Evolutionary conservation across 2,113 vertebrate genomes (phyloP).

Genomic region (Apodemus speciosus): DNA sequence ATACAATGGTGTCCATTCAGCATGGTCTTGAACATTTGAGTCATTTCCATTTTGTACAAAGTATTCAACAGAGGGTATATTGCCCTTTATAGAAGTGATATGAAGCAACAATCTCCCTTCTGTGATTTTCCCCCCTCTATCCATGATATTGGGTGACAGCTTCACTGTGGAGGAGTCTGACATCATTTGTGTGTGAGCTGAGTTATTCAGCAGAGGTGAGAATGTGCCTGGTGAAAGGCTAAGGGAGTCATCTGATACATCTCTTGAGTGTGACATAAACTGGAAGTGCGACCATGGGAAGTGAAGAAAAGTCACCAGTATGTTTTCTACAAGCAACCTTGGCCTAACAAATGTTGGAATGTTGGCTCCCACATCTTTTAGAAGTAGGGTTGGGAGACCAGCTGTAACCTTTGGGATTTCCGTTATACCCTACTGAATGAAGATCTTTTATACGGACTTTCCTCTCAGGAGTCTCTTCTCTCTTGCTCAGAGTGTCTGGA

Average conservation of each 20-base stretch:
- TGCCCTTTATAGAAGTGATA: constrained; percentile 94
- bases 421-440: neutral
- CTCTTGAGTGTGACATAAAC: neutral
- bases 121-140: constrained; percentile 90
- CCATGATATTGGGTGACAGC: constrained; percentile 73
- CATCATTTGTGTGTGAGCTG: constrained; percentile 26
- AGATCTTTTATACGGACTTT: neutral
- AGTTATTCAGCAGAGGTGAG: constrained; percentile 35
- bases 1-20: constrained; percentile 97
- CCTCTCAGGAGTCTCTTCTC: constrained; percentile 44
- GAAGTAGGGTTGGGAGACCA: constrained; percentile 12
- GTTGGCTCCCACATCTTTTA: constrained; percentile 74
- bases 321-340: constrained; percentile 5
- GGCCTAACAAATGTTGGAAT: neutral
- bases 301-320: neutral
- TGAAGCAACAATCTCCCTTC: constrained; percentile 93
- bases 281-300: neutral
- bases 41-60: constrained; percentile 92
- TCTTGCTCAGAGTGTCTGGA: constrained; percentile 30
- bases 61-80: constrained; percentile 87
- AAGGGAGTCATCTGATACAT: neutral
- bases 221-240: constrained; percentile 57
- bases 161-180: constrained; percentile 57
- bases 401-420: constrained; percentile 61
- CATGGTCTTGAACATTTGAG: constrained; percentile 96